phyloP scores from a whole-genome alignment of 2,797 vertebrate species.

The Malacoraja senta region DNA sequence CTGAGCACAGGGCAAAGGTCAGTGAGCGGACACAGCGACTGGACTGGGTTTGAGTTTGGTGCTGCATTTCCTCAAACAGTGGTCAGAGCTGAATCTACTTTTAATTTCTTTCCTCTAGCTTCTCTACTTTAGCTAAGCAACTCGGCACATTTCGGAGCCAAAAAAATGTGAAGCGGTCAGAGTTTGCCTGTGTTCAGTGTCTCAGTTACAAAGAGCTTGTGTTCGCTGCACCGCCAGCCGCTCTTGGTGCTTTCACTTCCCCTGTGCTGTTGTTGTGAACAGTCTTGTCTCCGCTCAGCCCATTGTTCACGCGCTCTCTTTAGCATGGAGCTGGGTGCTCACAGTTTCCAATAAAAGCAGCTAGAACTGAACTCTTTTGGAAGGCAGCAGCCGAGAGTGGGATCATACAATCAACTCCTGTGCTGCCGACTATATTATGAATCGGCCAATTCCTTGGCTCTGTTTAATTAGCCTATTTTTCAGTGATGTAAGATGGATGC shows the following conservation, averaged over 20 bases:
- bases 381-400: background rate
- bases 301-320: background rate
- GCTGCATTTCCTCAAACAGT: background rate
- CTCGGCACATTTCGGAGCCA: background rate
- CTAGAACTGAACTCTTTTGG: background rate
- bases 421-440: background rate
- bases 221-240: background rate
- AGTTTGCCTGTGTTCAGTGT: background rate
- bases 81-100: background rate
- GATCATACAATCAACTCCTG: background rate
- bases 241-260: background rate
- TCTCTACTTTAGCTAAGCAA: background rate
- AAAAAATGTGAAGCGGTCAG: background rate
- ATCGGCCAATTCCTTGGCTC: background rate
- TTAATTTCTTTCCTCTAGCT: background rate
- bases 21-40: background rate
- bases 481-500: background rate
- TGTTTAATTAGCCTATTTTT: constrained; percentile 32
- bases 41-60: background rate
- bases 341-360: background rate
- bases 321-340: background rate
- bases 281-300: background rate
- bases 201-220: constrained; percentile 21
- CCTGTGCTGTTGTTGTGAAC: background rate
- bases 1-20: background rate